Conservation (phyloP, 2,113 vertebrate species). For the Nannospalax galili region DNA sequence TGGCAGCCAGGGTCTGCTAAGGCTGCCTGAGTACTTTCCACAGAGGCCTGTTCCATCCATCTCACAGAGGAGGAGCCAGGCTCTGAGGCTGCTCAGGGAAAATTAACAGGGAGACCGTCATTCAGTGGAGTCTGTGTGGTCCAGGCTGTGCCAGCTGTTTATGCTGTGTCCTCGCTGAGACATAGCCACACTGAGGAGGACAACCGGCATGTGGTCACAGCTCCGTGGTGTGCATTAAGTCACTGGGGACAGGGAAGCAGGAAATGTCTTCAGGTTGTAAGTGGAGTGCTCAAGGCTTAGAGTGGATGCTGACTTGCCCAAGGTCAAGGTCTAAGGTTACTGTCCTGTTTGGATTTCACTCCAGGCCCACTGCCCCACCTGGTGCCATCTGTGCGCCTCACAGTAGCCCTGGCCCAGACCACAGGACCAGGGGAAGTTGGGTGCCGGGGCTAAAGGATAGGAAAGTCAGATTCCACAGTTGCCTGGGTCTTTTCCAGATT, state of each 20-base stretch:
- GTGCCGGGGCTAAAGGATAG: too few relatives aligned
- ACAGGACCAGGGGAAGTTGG: background rate
- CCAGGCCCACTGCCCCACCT: accelerated
- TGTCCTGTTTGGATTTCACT: background rate
- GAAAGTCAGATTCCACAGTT: accelerated
- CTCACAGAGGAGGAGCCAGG: background rate
- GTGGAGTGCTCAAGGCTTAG: background rate
- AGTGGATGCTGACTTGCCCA: background rate
- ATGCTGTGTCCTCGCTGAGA: background rate
- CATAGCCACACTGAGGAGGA: background rate
- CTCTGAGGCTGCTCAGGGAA: background rate
- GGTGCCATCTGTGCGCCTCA: accelerated
- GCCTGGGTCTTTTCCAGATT: background rate
- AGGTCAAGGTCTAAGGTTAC: accelerated
- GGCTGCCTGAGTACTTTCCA: background rate
- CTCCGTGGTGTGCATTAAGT: accelerated
- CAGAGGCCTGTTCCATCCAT: accelerated
- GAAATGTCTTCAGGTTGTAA: background rate
- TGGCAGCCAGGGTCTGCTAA: background rate
- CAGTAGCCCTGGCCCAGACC: accelerated
- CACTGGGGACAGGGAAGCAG: background rate
- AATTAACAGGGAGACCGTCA: accelerated
- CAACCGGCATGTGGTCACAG: background rate
- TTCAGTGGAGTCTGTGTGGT: background rate
- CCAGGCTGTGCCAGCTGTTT: background rate